Evolutionary conservation across 2,113 vertebrate genomes (phyloP), one percentile per base, ranked within the genome.

Genomic region (Tachysurus fulvidraco): DNA sequence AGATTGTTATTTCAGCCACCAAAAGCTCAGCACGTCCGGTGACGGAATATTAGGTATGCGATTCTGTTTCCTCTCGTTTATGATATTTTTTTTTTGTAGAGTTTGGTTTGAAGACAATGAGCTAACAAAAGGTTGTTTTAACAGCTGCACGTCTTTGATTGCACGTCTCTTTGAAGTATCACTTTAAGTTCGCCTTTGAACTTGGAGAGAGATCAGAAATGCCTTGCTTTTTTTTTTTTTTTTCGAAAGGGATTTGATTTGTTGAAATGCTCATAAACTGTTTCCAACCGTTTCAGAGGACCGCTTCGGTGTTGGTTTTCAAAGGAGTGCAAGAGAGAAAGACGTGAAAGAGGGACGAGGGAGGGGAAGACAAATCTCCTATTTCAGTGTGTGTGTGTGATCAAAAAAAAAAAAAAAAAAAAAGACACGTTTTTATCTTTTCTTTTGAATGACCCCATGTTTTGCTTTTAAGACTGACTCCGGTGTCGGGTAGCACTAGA

Each of bases 141-240:
- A 98, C 98, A 99, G 98, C 97, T 99, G 98, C 96, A 94, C 95
- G 97, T 98, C 98, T 99, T 98, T 99, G 97, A 98, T 99, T 99
- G 96, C 95, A 94, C 92, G 95, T 95, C 93, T 96, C 97, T 99
- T 99, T 99, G 98, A 99, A 98, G 98, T 97, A 97, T 95, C 96
- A 97, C 96, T 98, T 94, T 97, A 96, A 97, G 96, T 97, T 95
- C 95, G 96, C 96, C 97, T 98, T 97, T 98, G 97, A 98, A 98
- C 98, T 97, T 97, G 97, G 98, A 99, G 95, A 93, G 96, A 97
- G 98, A 98, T 99, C 97, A 99, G 96, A 99, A 98, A 97, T 96
- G 95, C 96, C 96, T 96, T 96, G 92, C 95, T 96, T 96, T 81
- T 25, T 41, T 79, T 9, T 28, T 4, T n/a, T 1, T 19, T 21